Evolutionary conservation across 2,888 invertebrate species (phyloP).

Genomic region (Cryptophagus acutangulus): DNA sequence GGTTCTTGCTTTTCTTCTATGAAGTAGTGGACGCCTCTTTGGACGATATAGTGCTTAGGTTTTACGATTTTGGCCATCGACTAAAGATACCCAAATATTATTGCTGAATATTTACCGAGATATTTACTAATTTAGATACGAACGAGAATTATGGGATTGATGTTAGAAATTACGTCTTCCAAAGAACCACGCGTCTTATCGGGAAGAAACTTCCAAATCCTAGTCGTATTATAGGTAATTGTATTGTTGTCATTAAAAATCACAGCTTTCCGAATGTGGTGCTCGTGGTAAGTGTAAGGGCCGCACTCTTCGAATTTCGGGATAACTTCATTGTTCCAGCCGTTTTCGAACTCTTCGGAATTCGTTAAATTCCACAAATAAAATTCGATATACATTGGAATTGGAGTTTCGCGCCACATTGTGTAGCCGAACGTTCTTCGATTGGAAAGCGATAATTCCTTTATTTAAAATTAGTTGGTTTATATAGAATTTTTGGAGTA

Average conservation of each 20-base stretch:
- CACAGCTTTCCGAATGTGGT: constrained; percentile 55
- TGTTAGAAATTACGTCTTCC: constrained; percentile 61
- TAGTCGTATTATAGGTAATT: constrained; percentile 69
- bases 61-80: too few relatives aligned
- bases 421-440: constrained; percentile 60
- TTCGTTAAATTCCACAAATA: constrained; percentile 79
- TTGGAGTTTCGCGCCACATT: constrained; percentile 76
- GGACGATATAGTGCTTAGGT: too few relatives aligned
- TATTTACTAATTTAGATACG: too few relatives aligned
- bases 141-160: constrained; percentile 62
- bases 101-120: too few relatives aligned
- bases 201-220: constrained; percentile 68
- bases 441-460: constrained; percentile 61
- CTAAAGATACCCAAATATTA: too few relatives aligned
- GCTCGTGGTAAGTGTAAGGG: constrained; percentile 68
- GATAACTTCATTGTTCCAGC: constrained; percentile 50
- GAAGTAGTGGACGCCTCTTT: constrained; percentile 53
- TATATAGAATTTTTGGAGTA: too few relatives aligned
- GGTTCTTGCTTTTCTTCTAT: constrained; percentile 53
- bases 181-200: constrained; percentile 66
- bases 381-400: constrained; percentile 74
- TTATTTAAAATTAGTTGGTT: constrained; percentile 26
- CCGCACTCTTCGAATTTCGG: constrained; percentile 63
- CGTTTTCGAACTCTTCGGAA: constrained; percentile 55
- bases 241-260: constrained; percentile 64